phyloP scores from a whole-genome alignment of 2,113 vertebrate species.

The Lepisosteus osseus region DNA sequence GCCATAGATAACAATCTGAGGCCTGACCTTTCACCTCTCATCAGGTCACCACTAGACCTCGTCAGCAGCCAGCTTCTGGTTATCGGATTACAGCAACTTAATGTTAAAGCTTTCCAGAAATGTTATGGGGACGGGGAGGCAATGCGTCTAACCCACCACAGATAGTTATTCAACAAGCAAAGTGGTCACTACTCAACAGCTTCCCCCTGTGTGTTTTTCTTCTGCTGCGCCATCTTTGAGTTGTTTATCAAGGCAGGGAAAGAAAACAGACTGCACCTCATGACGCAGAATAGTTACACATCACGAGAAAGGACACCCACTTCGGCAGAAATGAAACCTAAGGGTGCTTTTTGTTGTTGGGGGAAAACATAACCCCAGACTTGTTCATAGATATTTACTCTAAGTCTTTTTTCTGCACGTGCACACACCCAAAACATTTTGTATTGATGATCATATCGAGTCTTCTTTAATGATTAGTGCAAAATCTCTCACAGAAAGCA shows the following conservation, averaged over 20 bases:
- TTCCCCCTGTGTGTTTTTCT: neutral
- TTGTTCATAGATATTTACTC: too few relatives aligned
- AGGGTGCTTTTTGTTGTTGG: neutral
- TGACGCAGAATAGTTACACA: neutral
- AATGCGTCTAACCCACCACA: neutral
- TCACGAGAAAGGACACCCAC: neutral
- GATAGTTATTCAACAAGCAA: neutral
- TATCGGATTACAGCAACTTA: slow-evolving; percentile 53
- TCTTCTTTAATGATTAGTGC: too few relatives aligned
- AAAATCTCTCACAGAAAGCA: too few relatives aligned
- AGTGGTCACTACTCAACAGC: neutral
- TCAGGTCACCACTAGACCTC: slow-evolving; percentile 55
- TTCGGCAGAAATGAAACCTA: neutral
- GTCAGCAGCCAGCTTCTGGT: slow-evolving; percentile 52
- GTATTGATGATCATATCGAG: too few relatives aligned
- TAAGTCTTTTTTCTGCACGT: too few relatives aligned
- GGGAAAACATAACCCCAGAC: too few relatives aligned
- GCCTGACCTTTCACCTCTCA: slow-evolving; percentile 70
- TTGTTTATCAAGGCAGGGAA: slow-evolving; percentile 6
- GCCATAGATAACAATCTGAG: slow-evolving; percentile 70
- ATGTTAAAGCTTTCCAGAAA: slow-evolving; percentile 12
- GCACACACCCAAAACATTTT: too few relatives aligned
- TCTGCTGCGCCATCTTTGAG: neutral
- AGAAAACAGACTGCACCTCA: slow-evolving; percentile 3
- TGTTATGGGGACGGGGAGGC: neutral